These are phyloP conservation scores for Pristiophorus japonicus DNA, from an alignment of 2,113 vertebrate species.

Conservation along the genomic window DNA sequence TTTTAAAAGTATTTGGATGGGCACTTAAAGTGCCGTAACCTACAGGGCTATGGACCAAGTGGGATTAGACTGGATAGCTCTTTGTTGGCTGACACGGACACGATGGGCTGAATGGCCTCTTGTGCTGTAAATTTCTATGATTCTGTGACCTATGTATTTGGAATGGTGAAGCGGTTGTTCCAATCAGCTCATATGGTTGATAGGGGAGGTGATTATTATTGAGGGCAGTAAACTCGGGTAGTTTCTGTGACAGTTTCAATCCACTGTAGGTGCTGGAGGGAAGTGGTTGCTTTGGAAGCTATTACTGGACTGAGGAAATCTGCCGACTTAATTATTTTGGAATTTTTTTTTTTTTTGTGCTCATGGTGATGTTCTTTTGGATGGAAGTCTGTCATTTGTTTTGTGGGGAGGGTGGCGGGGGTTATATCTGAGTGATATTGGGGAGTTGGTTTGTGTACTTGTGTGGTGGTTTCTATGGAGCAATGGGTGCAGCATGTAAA, in stretches of 20 bases:
- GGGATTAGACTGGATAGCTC: too few species aligned
- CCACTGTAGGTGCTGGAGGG: too few species aligned
- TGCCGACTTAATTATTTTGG: background rate
- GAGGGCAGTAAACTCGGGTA: background rate
- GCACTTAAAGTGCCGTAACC: too few species aligned
- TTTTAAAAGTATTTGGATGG: too few species aligned
- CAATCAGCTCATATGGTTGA: background rate
- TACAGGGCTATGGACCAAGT: too few species aligned
- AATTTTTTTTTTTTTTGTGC: background rate
- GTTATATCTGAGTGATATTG: background rate
- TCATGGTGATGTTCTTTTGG: background rate
- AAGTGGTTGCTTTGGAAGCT: background rate
- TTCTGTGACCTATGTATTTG: background rate
- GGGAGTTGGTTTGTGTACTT: background rate
- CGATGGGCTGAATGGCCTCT: too few species aligned
- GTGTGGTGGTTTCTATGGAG: background rate
- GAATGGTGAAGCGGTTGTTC: background rate
- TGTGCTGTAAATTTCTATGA: too few species aligned
- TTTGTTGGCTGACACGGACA: too few species aligned
- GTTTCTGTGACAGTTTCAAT: background rate
- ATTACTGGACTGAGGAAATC: background rate
- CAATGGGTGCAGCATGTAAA: background rate
- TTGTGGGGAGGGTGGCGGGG: too few species aligned
- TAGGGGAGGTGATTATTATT: background rate
- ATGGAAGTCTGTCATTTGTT: background rate